Percentiles rank a stretch among this genome's conserved stretches.
Conservation (phyloP, 2,797 vertebrate species). For the Hippocampus kuda region DNA sequence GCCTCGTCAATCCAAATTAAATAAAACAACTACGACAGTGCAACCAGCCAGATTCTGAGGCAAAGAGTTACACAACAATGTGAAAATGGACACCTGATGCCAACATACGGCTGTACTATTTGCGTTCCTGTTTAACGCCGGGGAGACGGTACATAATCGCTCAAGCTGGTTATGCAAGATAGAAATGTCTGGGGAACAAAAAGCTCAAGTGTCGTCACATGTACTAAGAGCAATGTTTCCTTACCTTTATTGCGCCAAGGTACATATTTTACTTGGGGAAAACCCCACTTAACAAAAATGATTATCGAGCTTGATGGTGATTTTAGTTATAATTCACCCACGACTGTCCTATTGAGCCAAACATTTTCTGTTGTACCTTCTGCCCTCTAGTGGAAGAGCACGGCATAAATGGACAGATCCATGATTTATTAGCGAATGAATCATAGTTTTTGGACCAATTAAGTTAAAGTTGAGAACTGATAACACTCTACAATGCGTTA, state of each 20-base stretch:
- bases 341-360: too few relatives aligned
- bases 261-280: not conserved
- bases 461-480: too few relatives aligned
- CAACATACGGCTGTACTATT: not conserved
- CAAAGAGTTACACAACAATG: slow-evolving; percentile 31
- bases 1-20: slow-evolving; percentile 13
- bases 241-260: not conserved
- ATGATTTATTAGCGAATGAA: too few relatives aligned
- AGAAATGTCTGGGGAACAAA: not conserved
- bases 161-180: slow-evolving; percentile 30
- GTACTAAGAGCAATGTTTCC: not conserved
- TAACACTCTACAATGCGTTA: too few relatives aligned
- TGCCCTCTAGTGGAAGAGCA: too few relatives aligned
- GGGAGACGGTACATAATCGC: slow-evolving; percentile 4
- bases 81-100: slow-evolving; percentile 23
- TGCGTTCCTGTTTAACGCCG: slow-evolving; percentile 18
- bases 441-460: too few relatives aligned
- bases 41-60: not conserved
- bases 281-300: too few relatives aligned
- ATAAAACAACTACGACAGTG: slow-evolving; percentile 1
- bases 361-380: too few relatives aligned
- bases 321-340: too few relatives aligned
- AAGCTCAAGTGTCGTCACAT: not conserved
- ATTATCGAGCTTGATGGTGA: too few relatives aligned
- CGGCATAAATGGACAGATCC: too few relatives aligned